Base-by-base conservation (phyloP, 2,113 vertebrate genomes). In the Pedionomus torquatus region DNA sequence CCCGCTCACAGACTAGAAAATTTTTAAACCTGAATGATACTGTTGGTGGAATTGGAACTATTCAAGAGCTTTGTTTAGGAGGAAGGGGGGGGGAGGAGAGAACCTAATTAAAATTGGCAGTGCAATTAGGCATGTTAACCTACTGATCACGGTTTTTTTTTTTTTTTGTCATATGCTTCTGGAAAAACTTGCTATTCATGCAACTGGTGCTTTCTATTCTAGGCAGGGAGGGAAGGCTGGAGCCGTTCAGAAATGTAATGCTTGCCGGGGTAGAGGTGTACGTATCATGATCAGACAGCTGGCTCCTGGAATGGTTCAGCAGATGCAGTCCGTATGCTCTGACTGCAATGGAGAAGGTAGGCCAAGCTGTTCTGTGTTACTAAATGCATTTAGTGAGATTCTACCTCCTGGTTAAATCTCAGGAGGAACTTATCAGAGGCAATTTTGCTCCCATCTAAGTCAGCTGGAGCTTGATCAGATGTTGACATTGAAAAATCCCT, bases 291-390 rank as follows among this genome's bases (percentile, higher is more conserved):
- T 99, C 95, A 98, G 99, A 96, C 99, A 99, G 97, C 98, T 99
- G 98, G 99, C 99, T 83, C 99, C 99, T 9, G 99, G 99, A 6
- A 99, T 99, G 99, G 99, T 99, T 37, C 99, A 99, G 95, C 99
- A 99, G 98, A 99, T 99, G 99, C 99, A 99, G 97, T 99, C 99
- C 9, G 99, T 99, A 70, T 99, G 99, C 81, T 99, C 99, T 17
- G 99, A 99, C 96, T 99, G 99, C 98, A 99, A 98, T 12, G 99
- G 99, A 97, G 99, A 99, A 98, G 99, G 99, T 99, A 98, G 94
- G 92, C 61, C 86, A 49, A 60, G 2, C 51, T 28, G 28, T 92
- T 83, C 68, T 72, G 1, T 80, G 54, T 16, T 77, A 13, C 86
- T 77, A 21, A 92, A 33, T 26, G 21, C 9, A 7, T 54, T 60